Evolutionary conservation across 2,888 invertebrate species (phyloP).

Genomic region (Schizaphis graminum): DNA sequence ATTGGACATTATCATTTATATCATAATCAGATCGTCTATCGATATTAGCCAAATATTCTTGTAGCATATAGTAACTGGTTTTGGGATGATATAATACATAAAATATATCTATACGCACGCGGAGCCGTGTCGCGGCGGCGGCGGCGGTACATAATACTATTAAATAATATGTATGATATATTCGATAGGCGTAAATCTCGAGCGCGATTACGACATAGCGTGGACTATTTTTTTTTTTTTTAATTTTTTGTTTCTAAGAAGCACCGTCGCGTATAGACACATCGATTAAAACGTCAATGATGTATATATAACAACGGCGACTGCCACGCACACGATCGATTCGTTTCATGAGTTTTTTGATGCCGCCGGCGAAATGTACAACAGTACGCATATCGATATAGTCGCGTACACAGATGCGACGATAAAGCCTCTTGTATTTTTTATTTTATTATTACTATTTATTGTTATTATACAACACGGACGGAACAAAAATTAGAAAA

Average conservation of each 20-base stretch:
- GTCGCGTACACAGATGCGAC: not conserved
- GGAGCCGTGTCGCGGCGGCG: too few relatives aligned
- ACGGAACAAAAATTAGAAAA: slow-evolving; percentile 19
- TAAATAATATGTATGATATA: not conserved
- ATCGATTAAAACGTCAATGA: slow-evolving; percentile 55
- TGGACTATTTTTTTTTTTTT: not conserved
- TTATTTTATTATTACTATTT: not conserved
- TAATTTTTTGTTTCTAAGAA: not conserved
- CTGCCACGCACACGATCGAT: slow-evolving; percentile 43
- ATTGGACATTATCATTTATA: too few relatives aligned
- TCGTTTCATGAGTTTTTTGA: slow-evolving; percentile 53
- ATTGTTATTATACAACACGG: not conserved
- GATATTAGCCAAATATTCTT: too few relatives aligned
- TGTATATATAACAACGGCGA: slow-evolving; percentile 9
- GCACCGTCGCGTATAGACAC: not conserved
- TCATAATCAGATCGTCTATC: too few relatives aligned
- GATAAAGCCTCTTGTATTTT: slow-evolving; percentile 25
- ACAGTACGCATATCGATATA: not conserved
- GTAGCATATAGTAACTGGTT: too few relatives aligned
- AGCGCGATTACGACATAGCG: not conserved
- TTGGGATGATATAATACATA: too few relatives aligned
- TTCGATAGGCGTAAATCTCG: not conserved
- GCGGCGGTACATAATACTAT: not conserved
- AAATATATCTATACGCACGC: not conserved
- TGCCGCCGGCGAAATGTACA: slow-evolving; percentile 20